These are phyloP conservation scores for Cyanocitta stelleri DNA, from an alignment of 2,113 vertebrate species.

Conservation along the genomic window DNA sequence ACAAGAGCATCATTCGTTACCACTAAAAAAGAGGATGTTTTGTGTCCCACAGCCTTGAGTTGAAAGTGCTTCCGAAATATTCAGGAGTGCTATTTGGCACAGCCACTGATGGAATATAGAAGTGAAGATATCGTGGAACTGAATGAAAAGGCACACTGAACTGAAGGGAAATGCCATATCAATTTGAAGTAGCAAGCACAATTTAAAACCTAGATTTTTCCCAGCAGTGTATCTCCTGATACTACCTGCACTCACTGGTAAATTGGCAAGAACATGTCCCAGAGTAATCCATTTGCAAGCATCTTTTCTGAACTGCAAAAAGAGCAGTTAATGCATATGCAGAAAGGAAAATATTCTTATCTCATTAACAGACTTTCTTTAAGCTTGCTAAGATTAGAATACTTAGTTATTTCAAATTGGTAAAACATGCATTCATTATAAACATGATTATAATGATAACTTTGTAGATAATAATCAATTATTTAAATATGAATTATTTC, in stretches of 20 bases:
- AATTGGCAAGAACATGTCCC: background rate
- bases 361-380: conserved; percentile 66
- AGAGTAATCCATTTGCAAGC: conserved; percentile 9
- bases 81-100: background rate
- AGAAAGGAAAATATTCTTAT: conserved; percentile 64
- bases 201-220: background rate
- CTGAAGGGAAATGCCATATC: background rate
- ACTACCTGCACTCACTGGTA: background rate
- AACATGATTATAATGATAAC: conserved; percentile 69
- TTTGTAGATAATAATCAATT: conserved; percentile 71
- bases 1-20: background rate
- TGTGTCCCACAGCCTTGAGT: background rate
- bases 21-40: background rate
- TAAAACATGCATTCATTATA: conserved; percentile 70
- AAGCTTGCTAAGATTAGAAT: conserved; percentile 66
- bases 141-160: background rate
- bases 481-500: conserved; percentile 70
- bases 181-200: background rate
- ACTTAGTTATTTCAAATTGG: conserved; percentile 66
- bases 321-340: conserved; percentile 55
- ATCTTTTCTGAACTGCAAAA: conserved; percentile 33
- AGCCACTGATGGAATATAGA: background rate
- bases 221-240: background rate
- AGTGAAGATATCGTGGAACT: background rate
- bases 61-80: background rate